Evolutionary conservation across 2,888 invertebrate species (phyloP).

Genomic region (Brenthis daphne): DNA sequence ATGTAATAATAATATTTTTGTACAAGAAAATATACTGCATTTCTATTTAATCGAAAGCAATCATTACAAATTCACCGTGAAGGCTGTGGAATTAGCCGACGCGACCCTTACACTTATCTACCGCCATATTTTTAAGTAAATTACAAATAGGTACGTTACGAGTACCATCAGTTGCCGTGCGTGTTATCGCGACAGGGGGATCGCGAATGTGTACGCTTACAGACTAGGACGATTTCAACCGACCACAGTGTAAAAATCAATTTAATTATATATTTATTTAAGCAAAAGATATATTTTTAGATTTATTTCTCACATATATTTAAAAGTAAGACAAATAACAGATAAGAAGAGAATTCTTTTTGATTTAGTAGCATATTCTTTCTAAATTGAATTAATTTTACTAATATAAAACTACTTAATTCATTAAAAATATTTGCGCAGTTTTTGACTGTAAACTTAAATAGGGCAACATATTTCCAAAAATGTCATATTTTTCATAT

Average conservation of each 20-base stretch:
- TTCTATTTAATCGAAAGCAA: slow-evolving; percentile 32
- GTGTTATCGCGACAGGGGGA: slow-evolving; percentile 75
- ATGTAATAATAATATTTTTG: neutral
- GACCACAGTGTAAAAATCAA: slow-evolving; percentile 44
- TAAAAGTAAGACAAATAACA: too few relatives aligned
- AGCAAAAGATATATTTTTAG: neutral
- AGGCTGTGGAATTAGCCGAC: slow-evolving; percentile 52
- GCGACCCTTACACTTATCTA: slow-evolving; percentile 65
- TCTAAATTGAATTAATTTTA: too few relatives aligned
- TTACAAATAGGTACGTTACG: slow-evolving; percentile 76
- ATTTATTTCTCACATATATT: too few relatives aligned
- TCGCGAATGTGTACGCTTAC: slow-evolving; percentile 63
- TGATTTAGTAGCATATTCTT: too few relatives aligned
- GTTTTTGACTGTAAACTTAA: too few relatives aligned
- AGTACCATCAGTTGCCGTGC: slow-evolving; percentile 74
- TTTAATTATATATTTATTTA: neutral
- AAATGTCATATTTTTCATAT: too few relatives aligned
- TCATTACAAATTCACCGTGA: slow-evolving; percentile 41
- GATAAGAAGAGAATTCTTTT: too few relatives aligned
- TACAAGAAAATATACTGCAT: slow-evolving; percentile 3
- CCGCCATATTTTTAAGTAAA: slow-evolving; percentile 79
- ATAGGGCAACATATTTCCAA: too few relatives aligned
- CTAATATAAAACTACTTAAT: too few relatives aligned
- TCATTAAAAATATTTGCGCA: too few relatives aligned
- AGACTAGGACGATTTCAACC: slow-evolving; percentile 46